Percentiles rank a stretch among this genome's conserved stretches.
Evolutionary conservation across 2,113 vertebrate species (phyloP).

Genomic region (Mugil cephalus): DNA sequence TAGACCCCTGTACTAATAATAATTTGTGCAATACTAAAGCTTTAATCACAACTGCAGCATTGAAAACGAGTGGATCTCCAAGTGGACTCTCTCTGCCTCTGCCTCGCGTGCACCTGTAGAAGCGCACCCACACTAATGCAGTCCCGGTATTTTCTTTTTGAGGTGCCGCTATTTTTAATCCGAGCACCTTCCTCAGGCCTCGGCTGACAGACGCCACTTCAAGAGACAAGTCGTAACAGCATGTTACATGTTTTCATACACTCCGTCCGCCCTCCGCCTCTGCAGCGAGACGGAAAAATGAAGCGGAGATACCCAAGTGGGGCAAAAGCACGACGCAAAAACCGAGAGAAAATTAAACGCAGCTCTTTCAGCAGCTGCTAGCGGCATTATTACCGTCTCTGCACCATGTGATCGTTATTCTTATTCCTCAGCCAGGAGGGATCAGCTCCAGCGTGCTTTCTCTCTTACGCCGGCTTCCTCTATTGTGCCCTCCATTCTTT

Average conservation of each 20-base stretch:
- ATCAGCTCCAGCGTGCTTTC: background rate
- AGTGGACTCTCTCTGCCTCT: background rate
- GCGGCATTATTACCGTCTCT: constrained; percentile 6
- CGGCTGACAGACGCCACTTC: background rate
- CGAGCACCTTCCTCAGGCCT: background rate
- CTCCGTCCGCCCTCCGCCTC: background rate
- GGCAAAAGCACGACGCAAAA: background rate
- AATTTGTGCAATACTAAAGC: too few relatives aligned
- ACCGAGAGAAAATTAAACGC: constrained; percentile 35
- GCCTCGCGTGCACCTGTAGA: background rate
- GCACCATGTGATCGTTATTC: constrained; percentile 37
- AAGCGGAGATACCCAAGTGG: background rate
- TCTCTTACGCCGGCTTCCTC: constrained; percentile 1
- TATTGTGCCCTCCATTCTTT: background rate
- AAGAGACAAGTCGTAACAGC: background rate
- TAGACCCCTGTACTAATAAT: too few relatives aligned
- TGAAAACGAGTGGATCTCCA: background rate
- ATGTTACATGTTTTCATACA: too few relatives aligned
- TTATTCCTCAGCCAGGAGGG: constrained; percentile 18
- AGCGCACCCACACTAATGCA: background rate
- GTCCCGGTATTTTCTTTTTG: background rate
- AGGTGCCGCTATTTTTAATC: background rate
- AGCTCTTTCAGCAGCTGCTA: constrained; percentile 27
- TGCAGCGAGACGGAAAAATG: background rate
- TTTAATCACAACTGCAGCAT: too few relatives aligned